These are phyloP conservation scores for Climacteris rufus DNA, from an alignment of 2,113 vertebrate species.

Conservation along the genomic window DNA sequence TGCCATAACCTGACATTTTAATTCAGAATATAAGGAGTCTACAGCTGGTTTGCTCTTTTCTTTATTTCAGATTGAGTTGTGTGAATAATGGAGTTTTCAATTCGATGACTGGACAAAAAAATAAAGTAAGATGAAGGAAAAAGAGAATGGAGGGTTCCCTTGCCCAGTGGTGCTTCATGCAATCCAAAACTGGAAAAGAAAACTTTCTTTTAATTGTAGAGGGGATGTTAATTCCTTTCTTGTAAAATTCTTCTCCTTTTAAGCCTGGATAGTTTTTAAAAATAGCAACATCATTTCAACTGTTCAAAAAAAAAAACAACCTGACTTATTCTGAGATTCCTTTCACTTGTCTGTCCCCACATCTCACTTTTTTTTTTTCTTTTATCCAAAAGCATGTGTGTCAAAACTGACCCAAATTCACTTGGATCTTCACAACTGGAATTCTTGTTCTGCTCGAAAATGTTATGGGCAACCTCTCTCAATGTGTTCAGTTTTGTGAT, in stretches of 20 bases:
- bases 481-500: neutral
- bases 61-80: constrained; percentile 15
- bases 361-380: neutral
- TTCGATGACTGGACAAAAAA: neutral
- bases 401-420: neutral
- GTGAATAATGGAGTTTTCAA: constrained; percentile 32
- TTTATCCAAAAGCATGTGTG: neutral
- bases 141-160: neutral
- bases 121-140: neutral
- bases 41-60: constrained; percentile 16
- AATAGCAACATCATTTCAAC: neutral
- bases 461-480: neutral
- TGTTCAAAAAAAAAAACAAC: neutral
- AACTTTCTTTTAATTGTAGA: neutral
- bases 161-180: neutral
- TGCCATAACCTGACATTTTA: constrained; percentile 9
- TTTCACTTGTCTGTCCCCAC: neutral
- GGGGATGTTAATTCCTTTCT: neutral
- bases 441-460: neutral
- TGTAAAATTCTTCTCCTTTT: neutral
- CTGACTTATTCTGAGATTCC: neutral
- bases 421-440: neutral
- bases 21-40: constrained; percentile 5
- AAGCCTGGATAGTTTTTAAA: neutral
- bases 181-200: neutral